These are phyloP conservation scores for Luperina nickerlii DNA, from an alignment of 2,888 invertebrate genomes.

Conservation along the genomic window DNA sequence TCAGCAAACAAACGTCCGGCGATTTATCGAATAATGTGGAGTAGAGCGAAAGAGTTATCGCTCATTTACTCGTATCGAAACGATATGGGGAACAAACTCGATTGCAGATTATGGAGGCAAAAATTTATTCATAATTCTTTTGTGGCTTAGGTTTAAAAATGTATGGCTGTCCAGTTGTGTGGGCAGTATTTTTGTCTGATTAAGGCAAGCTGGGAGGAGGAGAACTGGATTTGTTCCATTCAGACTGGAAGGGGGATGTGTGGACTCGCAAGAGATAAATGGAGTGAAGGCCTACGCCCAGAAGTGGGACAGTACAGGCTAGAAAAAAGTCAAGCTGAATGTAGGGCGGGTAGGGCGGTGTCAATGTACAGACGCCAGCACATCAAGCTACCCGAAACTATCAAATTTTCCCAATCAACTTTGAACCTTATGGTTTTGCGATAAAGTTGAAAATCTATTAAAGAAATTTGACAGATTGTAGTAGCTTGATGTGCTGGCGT, in stretches of 20 bases:
- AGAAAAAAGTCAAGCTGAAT: background rate
- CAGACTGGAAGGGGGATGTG: background rate
- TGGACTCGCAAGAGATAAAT: background rate
- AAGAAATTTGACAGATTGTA: too few relatives aligned
- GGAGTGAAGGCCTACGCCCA: background rate
- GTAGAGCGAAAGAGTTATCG: slow-evolving; percentile 63
- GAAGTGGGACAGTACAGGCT: background rate
- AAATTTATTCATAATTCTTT: slow-evolving; percentile 64
- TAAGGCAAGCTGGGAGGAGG: background rate
- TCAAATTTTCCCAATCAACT: too few relatives aligned
- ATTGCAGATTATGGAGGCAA: slow-evolving; percentile 49
- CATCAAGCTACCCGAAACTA: too few relatives aligned
- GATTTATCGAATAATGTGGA: slow-evolving; percentile 68
- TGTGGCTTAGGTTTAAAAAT: slow-evolving; percentile 42
- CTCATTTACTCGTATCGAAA: slow-evolving; percentile 64
- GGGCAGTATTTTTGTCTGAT: background rate
- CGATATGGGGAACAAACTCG: slow-evolving; percentile 47
- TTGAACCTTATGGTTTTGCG: too few relatives aligned
- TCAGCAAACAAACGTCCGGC: slow-evolving; percentile 67
- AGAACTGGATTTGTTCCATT: background rate
- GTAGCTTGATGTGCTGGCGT: too few relatives aligned
- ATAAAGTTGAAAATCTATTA: too few relatives aligned
- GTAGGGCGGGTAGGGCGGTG: too few relatives aligned
- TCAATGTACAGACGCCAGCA: too few relatives aligned
- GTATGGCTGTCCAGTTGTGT: slow-evolving; percentile 20